Evolutionary conservation across 2,113 vertebrate genomes (phyloP).

Genomic region (human (Homo sapiens)): DNA sequence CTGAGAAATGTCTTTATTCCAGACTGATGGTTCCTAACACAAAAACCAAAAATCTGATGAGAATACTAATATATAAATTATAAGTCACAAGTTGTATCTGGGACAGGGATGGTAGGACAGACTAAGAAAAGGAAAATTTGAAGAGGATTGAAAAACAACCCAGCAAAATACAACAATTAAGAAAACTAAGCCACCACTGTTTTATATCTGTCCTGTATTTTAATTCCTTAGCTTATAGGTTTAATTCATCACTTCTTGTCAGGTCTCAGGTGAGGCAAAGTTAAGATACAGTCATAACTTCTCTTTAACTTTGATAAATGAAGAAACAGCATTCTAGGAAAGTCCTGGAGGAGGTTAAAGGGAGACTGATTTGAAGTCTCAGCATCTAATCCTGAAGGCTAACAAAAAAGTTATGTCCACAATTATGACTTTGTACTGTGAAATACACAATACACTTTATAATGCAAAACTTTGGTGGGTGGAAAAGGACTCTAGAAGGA

Average conservation of each 20-base stretch:
- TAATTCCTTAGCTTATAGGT: conserved; percentile 50
- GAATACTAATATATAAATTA: not conserved
- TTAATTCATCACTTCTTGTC: conserved; percentile 58
- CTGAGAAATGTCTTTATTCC: not conserved
- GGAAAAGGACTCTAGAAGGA: not conserved
- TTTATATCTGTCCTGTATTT: not conserved
- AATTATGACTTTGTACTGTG: not conserved
- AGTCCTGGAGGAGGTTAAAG: not conserved
- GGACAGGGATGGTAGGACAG: not conserved
- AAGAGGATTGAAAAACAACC: not conserved
- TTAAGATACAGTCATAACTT: conserved; percentile 34
- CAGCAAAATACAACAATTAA: not conserved
- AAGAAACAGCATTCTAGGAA: conserved; percentile 42
- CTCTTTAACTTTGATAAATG: conserved; percentile 59
- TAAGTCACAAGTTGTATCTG: not conserved
- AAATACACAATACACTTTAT: not conserved
- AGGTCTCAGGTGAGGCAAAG: conserved; percentile 48
- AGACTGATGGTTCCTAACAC: not conserved
- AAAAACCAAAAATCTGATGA: conserved; percentile 35
- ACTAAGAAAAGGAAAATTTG: not conserved
- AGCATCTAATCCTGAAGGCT: not conserved
- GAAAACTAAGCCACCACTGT: not conserved
- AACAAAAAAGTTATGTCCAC: not conserved
- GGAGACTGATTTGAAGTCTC: conserved; percentile 1
- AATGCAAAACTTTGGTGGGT: not conserved